Percentiles rank a stretch among this genome's conserved stretches.
phyloP scores from a whole-genome alignment of 2,113 vertebrate species.

The Dendrocopos noguchii region DNA sequence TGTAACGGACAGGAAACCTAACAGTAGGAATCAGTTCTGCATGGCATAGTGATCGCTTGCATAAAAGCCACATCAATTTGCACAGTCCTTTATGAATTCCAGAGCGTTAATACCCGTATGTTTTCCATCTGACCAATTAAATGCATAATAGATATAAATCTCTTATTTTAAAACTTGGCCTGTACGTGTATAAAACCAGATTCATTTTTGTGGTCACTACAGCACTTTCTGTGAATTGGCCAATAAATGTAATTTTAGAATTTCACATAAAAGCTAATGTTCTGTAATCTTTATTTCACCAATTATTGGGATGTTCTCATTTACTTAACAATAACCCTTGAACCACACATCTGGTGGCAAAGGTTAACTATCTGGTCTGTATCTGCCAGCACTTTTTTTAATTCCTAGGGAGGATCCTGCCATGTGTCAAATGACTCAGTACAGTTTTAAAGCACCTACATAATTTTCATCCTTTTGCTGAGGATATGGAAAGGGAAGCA shows the following conservation, averaged over 20 bases:
- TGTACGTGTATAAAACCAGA: constrained; percentile 74
- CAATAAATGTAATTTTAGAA: constrained; percentile 96
- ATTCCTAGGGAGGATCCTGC: not conserved
- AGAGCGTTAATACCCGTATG: constrained; percentile 47
- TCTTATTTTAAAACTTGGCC: constrained; percentile 74
- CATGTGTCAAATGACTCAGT: not conserved
- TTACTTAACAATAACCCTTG: not conserved
- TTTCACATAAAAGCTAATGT: constrained; percentile 79
- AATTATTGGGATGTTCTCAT: not conserved
- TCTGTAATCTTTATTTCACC: constrained; percentile 47
- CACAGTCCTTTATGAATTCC: constrained; percentile 64
- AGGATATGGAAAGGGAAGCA: not conserved
- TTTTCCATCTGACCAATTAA: constrained; percentile 70
- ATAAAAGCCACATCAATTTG: constrained; percentile 2
- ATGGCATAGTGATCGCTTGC: constrained; percentile 28
- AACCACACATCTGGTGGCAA: not conserved
- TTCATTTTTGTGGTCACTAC: constrained; percentile 85
- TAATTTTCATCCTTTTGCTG: not conserved
- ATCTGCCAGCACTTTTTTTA: not conserved
- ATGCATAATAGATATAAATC: constrained; percentile 64
- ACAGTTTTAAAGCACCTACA: not conserved
- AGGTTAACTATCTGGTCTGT: not conserved
- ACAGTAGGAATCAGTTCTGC: not conserved
- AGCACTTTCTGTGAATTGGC: constrained; percentile 93
- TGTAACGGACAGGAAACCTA: not conserved